These are phyloP conservation scores for Capreolus pygargus DNA, from an alignment of 2,113 vertebrate species.

Conservation along the genomic window DNA sequence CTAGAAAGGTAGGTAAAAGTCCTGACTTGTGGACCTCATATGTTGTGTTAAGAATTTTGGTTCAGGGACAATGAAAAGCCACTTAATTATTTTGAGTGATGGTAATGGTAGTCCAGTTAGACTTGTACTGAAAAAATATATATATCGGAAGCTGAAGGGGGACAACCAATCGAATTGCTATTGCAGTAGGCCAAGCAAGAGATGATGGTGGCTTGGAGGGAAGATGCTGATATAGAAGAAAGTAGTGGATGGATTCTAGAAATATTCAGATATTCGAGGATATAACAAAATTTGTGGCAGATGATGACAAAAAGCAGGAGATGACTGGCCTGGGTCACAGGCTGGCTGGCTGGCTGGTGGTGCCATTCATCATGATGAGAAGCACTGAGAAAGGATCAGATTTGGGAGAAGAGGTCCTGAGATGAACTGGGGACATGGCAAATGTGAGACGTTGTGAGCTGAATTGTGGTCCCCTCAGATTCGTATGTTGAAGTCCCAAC, in stretches of 20 bases:
- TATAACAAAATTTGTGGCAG: neutral
- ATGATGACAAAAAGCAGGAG: neutral
- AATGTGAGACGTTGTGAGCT: neutral
- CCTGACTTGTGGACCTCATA: neutral
- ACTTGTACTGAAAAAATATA: neutral
- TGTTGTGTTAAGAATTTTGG: neutral
- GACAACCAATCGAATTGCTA: neutral
- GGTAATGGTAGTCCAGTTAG: neutral
- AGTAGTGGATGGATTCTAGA: neutral
- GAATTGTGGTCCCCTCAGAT: neutral
- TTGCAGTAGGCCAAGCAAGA: neutral
- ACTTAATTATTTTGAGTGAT: neutral
- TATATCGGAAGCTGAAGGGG: neutral
- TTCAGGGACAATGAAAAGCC: neutral
- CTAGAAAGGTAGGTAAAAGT: neutral
- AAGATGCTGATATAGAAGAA: neutral
- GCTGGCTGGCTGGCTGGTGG: neutral
- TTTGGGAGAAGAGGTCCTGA: neutral
- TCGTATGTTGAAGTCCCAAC: neutral
- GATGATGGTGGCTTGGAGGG: neutral
- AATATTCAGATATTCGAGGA: neutral
- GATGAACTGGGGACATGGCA: neutral
- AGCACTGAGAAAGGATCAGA: neutral
- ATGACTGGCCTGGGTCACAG: neutral
- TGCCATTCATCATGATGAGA: neutral